Base-by-base conservation (phyloP, 2,113 vertebrate species). In the Acrocephalus kingi region DNA sequence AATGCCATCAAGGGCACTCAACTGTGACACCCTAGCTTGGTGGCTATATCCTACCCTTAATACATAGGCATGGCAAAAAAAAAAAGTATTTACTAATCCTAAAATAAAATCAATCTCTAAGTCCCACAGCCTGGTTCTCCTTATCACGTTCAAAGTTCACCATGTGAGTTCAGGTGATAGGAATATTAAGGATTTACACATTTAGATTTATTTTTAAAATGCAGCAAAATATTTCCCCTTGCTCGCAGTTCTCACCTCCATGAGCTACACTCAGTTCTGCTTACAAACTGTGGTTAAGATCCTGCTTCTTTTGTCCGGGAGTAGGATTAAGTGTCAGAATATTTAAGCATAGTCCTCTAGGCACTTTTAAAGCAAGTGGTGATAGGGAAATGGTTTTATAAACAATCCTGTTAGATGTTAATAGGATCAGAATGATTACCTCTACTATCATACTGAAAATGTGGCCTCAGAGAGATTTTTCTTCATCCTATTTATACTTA, bases 401-500 rank as follows among this genome's bases (percentile, higher is more conserved):
- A 87, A 82, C 52, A 94, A 92, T 87, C 86, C 69, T 91, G 48
- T 93, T 94, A 94, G 21, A n/a, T 87, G 28, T 64, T 97, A 95
- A 94, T 78, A 94, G 73, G 89, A 97, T 95, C 61, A 95, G 28
- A 91, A 91, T 72, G 13, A 87, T 92, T 94, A 87, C 73, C 41
- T 78, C 30, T 72, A 45, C 56, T 74, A 41, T 59, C 77, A 78
- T 31, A 59, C 11, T 15, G 62, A 89, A 96, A 91, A 89, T 49
- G 49, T 30, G 39, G 14, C 64, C 69, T 78, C 22, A 61, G 93
- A 52, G 37, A 81, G 16, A 87, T 78, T 84, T 87, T 79, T 81
- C 41, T 91, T 43, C 66, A 45, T 56, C 58, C 31, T 79, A 30
- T 45, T 91, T 94, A 82, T 45, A 72, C 49, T 68, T 75, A 54